Evolutionary conservation across 2,113 vertebrate genomes (phyloP), one percentile per base, ranked within the genome.

Genomic region (Gymnobelideus leadbeateri): DNA sequence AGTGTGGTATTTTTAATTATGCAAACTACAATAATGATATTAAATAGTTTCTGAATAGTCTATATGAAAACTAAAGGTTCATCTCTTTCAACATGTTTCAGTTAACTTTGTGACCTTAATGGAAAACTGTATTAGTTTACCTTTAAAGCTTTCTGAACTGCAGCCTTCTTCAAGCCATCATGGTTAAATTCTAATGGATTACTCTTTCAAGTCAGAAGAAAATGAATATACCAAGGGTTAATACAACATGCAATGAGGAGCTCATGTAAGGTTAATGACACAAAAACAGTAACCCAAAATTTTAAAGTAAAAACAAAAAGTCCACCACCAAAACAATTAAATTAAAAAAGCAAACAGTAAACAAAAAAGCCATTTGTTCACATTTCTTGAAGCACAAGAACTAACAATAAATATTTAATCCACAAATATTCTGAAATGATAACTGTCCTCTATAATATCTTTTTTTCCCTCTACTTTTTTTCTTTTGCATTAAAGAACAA

Each of bases 181-280:
- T 98, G 98, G 98, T 99, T 99, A 99, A 99, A 99, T 98, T 99
- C 99, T 99, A 99, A 99, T 57, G 99, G 99, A 99, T 99, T 99
- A 99, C 98, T 98, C 99, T 99, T 99, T 99, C 99, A 98, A 98
- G 97, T 98, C 98, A 99, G 99, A 98, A 99, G 98, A 99, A 98
- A 99, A 99, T 97, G 98, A 98, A 99, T 98, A 99, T 95, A 99
- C 96, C 97, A 97, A 98, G 98, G 98, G 98, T 99, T 99, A 99
- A 98, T 99, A 99, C 98, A 92, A 97, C 98, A 98, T 98, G 99
- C 98, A 98, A 98, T 97, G 97, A 98, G 96, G 98, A 96, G 93
- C 98, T 98, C 98, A 98, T 98, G 98, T 95, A 98, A 98, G 97
- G 97, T 98, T 98, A 98, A 98, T 97, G 97, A 98, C 97, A 97